A percentile compares a stretch with the other conserved stretches of the same genome.
These are phyloP conservation scores for Anguilla megastoma DNA, from an alignment of 2,797 vertebrate genomes.

Conservation along the genomic window DNA sequence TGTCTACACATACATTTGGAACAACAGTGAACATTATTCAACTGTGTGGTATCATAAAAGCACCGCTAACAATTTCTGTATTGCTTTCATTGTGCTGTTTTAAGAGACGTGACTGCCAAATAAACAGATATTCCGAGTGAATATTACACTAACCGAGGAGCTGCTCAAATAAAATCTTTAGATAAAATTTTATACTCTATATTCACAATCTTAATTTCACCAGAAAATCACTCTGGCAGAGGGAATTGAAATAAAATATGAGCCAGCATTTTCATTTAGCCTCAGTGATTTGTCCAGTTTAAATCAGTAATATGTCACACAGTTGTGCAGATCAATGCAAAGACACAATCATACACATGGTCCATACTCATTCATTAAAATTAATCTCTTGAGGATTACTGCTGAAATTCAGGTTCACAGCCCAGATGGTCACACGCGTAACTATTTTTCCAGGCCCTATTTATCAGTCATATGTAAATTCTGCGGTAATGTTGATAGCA, in stretches of 20 bases:
- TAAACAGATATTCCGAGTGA: background rate
- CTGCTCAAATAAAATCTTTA: background rate
- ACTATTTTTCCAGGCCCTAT: background rate
- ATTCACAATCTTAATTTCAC: background rate
- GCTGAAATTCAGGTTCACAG: background rate
- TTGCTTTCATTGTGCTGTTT: background rate
- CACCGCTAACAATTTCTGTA: too few species aligned
- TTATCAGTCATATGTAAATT: background rate
- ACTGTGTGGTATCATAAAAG: too few species aligned
- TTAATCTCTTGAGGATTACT: background rate
- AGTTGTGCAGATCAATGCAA: background rate
- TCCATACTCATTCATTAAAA: background rate
- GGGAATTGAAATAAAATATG: background rate
- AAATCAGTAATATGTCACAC: background rate
- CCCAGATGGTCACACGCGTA: background rate
- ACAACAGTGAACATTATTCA: too few species aligned
- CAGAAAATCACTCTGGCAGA: background rate
- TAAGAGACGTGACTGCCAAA: background rate
- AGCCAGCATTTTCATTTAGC: background rate
- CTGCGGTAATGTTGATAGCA: background rate
- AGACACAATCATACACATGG: background rate
- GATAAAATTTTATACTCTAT: background rate
- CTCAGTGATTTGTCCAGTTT: background rate
- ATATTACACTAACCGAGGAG: background rate
- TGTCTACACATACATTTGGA: too few species aligned